Conservation (phyloP, 2,113 vertebrate genomes). For the Ophthalmolycus amberensis region DNA sequence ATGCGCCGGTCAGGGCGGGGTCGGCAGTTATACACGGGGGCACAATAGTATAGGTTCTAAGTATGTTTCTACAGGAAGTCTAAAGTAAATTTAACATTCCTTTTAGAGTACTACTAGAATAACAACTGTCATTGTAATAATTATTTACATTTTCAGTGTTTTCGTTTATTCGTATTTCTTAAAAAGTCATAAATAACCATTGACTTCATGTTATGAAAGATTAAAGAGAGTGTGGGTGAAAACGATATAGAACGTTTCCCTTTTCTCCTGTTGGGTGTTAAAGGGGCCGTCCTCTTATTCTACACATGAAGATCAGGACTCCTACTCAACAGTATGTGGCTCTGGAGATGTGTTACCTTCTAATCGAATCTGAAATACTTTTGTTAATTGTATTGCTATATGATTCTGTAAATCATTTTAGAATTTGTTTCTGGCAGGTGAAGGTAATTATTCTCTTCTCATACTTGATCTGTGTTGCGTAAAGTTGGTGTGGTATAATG, state of each 20-base stretch:
- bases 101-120: not conserved
- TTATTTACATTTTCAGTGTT: not conserved
- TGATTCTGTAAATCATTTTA: not conserved
- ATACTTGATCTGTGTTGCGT: not conserved
- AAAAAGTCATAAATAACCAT: too few species aligned
- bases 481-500: not conserved
- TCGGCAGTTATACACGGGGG: slow-evolving; percentile 40
- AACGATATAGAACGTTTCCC: not conserved
- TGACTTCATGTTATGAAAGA: not conserved
- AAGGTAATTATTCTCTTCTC: not conserved
- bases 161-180: too few species aligned
- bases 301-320: not conserved
- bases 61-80: slow-evolving; percentile 14
- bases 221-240: not conserved
- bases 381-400: not conserved
- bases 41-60: slow-evolving; percentile 44
- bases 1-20: slow-evolving; percentile 53
- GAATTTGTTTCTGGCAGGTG: not conserved
- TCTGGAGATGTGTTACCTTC: not conserved
- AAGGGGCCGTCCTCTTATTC: not conserved
- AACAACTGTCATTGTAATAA: not conserved
- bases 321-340: not conserved
- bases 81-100: too few species aligned
- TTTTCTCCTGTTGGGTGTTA: not conserved
- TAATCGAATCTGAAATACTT: not conserved